Conservation (phyloP, 2,888 invertebrate genomes). For the Periphyllus acericola region DNA sequence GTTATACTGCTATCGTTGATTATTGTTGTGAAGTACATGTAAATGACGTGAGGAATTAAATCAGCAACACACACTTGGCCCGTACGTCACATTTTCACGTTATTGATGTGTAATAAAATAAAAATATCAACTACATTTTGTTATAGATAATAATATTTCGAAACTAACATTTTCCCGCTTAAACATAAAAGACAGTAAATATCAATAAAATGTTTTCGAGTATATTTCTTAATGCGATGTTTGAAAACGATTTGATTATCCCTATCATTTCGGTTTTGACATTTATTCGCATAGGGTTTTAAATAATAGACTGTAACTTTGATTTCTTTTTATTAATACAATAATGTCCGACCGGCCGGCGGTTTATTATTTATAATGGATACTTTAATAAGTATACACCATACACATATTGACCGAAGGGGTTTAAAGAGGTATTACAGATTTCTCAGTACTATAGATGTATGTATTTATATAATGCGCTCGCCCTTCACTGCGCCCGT, state of each 20-base stretch:
- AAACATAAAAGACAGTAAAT: background rate
- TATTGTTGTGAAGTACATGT: background rate
- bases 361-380: background rate
- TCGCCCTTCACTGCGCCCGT: background rate
- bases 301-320: background rate
- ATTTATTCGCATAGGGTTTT: background rate
- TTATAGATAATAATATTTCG: background rate
- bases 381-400: background rate
- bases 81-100: background rate
- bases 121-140: background rate
- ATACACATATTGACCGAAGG: background rate
- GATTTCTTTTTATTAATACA: background rate
- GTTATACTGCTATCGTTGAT: background rate
- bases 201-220: too few relatives aligned
- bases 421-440: background rate
- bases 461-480: too few relatives aligned
- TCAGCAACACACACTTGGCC: background rate
- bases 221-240: too few relatives aligned
- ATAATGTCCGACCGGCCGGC: background rate
- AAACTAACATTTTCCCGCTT: background rate
- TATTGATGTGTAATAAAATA: background rate
- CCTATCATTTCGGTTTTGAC: too few relatives aligned
- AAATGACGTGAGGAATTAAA: background rate
- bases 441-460: background rate
- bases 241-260: too few relatives aligned